Base-by-base conservation (phyloP, 2,797 vertebrate species). In the Gambelia wislizenii region DNA sequence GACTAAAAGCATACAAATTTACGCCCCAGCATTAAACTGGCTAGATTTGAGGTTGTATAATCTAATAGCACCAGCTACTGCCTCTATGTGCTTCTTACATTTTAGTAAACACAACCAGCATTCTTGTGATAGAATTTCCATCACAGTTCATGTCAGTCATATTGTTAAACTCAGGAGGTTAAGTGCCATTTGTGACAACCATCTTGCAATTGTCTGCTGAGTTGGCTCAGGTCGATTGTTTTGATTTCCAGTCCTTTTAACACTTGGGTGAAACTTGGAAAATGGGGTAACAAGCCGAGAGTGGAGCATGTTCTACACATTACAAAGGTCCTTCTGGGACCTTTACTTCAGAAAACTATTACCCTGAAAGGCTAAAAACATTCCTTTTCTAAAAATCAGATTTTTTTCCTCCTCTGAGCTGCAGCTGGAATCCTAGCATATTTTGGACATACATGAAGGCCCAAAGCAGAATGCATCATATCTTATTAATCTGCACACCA, bases 221-320 rank as follows among this genome's bases (percentile, higher is more conserved):
- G 25, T 72, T 95, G 92, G 86, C 56, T 89, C 5, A 1, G n/a
- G 88, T 92, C 90, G 89, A 87, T 84, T 56, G 54, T 52, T 87
- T 64, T 36, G 89, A 69, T 70, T 93, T 69, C 49, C 36, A 47
- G 52, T 42, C n/a, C 52, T 84, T 72, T 90, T 72, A 72, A 61
- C 27, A 80, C 93, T 92, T 92, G 59, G 39, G 1, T 89, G 70
- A 13, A 83, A 81, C 93, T 92, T 92, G 83, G 75, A 92, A 94
- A 94, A 91, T 77, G 88, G 83, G 82, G 59, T 88, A 85, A 30
- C 54, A 85, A 93, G 87, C 59, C 89, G 30, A 88, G 39, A 89
- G 56, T 14, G 42, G 80, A 94, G 72, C 79, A 85, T 49, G 36
- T 2, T 81, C 42, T 91, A 84, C 64, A 92, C 67, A 59, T 16